A percentile compares a stretch with the other conserved stretches of the same genome.
Conservation (phyloP, 2,888 invertebrate species). For the Coelinius sp. region DNA sequence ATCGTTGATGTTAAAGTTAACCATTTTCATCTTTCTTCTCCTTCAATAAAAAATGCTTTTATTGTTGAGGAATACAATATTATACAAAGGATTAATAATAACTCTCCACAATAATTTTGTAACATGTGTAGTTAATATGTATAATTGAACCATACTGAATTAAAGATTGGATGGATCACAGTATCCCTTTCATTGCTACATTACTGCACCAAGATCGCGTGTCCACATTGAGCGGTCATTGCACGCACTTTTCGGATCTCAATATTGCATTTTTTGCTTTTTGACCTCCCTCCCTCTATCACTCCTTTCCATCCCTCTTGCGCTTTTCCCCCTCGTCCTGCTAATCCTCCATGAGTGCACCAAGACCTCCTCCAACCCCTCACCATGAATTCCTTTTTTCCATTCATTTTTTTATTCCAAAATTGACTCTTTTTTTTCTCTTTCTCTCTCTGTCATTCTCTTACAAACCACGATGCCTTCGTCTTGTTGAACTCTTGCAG, state of each 20-base stretch:
- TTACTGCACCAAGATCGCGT: slow-evolving; percentile 52
- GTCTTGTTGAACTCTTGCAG: slow-evolving; percentile 51
- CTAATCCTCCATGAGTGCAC: slow-evolving; percentile 50
- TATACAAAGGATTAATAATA: neutral
- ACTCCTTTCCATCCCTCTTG: slow-evolving; percentile 42
- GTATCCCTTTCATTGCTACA: slow-evolving; percentile 39
- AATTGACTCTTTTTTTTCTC: slow-evolving; percentile 3
- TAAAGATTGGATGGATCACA: slow-evolving; percentile 14
- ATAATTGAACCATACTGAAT: neutral
- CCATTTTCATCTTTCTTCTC: too few relatives aligned
- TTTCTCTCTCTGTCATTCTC: slow-evolving; percentile 22
- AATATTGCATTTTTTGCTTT: slow-evolving; percentile 55
- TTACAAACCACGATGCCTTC: slow-evolving; percentile 34
- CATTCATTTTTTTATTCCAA: neutral
- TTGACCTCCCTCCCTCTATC: slow-evolving; percentile 23
- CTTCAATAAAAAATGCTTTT: too few relatives aligned
- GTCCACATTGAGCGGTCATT: slow-evolving; percentile 61
- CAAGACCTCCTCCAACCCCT: slow-evolving; percentile 39
- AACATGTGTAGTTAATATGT: neutral
- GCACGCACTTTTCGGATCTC: slow-evolving; percentile 59
- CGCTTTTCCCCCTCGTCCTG: slow-evolving; percentile 57
- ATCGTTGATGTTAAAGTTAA: too few relatives aligned
- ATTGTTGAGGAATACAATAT: neutral
- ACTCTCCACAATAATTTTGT: neutral
- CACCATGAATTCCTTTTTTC: slow-evolving; percentile 11